Conservation (phyloP, 2,888 invertebrate genomes). For the Charanyca ferruginea region DNA sequence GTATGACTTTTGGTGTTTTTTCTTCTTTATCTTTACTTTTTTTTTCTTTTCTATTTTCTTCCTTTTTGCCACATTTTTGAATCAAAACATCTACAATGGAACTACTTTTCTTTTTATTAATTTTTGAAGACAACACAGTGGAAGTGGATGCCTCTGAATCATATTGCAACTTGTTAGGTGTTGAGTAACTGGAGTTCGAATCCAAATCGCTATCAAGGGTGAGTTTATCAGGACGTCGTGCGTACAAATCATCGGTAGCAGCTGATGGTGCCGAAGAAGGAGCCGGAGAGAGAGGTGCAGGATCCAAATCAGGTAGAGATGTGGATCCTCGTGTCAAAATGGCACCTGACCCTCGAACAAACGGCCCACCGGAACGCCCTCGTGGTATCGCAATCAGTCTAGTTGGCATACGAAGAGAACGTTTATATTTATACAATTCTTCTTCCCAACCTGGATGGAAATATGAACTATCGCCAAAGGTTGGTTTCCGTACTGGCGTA, state of each 20-base stretch:
- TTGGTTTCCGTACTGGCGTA: slow-evolving; percentile 89
- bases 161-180: slow-evolving; percentile 90
- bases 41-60: slow-evolving; percentile 86
- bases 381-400: slow-evolving; percentile 95
- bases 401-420: slow-evolving; percentile 95
- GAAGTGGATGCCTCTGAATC: slow-evolving; percentile 93
- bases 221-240: slow-evolving; percentile 85
- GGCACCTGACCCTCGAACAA: slow-evolving; percentile 77
- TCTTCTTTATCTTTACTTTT: slow-evolving; percentile 91
- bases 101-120: slow-evolving; percentile 86
- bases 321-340: slow-evolving; percentile 93
- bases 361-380: slow-evolving; percentile 91
- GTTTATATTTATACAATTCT: slow-evolving; percentile 95
- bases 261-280: slow-evolving; percentile 92
- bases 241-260: slow-evolving; percentile 90
- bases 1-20: slow-evolving; percentile 89
- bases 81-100: slow-evolving; percentile 93
- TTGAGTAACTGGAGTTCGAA: slow-evolving; percentile 92
- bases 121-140: slow-evolving; percentile 92
- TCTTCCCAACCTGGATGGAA: slow-evolving; percentile 96
- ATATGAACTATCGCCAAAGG: slow-evolving; percentile 93
- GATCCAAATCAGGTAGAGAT: slow-evolving; percentile 95
- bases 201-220: slow-evolving; percentile 92
- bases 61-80: slow-evolving; percentile 92
- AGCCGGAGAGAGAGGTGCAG: slow-evolving; percentile 93